A percentile compares a stretch with the other conserved stretches of the same genome.
Conservation (phyloP, 2,113 vertebrate genomes). For the Tragelaphus buxtoni region DNA sequence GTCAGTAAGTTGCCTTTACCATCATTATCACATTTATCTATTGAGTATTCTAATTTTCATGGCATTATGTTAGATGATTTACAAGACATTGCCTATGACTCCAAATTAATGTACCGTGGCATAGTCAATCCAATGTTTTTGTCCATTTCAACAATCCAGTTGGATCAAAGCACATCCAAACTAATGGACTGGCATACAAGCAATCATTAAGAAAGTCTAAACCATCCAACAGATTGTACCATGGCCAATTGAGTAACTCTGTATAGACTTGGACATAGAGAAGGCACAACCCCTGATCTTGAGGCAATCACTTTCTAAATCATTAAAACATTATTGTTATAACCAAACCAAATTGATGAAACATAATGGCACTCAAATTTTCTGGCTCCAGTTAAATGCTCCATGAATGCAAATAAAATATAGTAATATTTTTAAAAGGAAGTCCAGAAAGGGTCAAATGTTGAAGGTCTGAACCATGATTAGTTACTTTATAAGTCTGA, state of each 20-base stretch:
- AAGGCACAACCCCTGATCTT: neutral
- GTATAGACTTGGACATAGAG: neutral
- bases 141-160: slow-evolving; percentile 18
- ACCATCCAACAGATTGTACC: neutral
- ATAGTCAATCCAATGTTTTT: neutral
- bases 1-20: neutral
- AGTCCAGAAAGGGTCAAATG: neutral
- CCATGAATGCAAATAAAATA: neutral
- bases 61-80: neutral
- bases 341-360: slow-evolving; percentile 36
- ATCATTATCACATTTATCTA: neutral
- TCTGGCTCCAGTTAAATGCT: slow-evolving; percentile 21
- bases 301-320: slow-evolving; percentile 32
- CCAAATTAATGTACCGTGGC: neutral
- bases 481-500: neutral
- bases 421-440: neutral
- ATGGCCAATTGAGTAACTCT: neutral
- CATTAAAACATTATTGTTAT: slow-evolving; percentile 42
- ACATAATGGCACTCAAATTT: slow-evolving; percentile 13
- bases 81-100: neutral
- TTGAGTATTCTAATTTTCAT: neutral
- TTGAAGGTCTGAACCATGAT: neutral
- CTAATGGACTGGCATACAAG: neutral
- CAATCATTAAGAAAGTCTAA: slow-evolving; percentile 28
- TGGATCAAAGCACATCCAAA: slow-evolving; percentile 37